These are phyloP conservation scores for Acanthiza pusilla DNA, from an alignment of 2,797 vertebrate genomes.

Conservation along the genomic window DNA sequence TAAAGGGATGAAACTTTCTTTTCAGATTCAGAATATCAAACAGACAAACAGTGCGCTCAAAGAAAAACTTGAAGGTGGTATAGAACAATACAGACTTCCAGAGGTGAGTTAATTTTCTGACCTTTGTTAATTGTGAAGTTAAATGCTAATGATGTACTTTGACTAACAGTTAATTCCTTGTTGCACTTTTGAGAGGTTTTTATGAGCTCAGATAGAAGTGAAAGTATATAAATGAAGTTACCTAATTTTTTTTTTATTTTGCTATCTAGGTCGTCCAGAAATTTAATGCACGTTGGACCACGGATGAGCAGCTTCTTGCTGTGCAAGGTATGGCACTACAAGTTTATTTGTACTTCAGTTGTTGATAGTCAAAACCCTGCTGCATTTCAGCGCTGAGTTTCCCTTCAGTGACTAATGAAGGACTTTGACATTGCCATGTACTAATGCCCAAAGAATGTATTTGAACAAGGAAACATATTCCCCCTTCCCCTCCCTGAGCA, in stretches of 20 bases:
- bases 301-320: slow-evolving; percentile 90
- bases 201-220: background rate
- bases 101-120: slow-evolving; percentile 76
- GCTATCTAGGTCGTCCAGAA: slow-evolving; percentile 82
- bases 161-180: background rate
- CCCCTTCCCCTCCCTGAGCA: background rate
- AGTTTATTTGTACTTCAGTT: background rate
- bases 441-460: background rate
- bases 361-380: background rate
- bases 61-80: slow-evolving; percentile 86
- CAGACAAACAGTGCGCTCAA: slow-evolving; percentile 88
- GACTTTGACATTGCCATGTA: background rate
- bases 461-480: background rate
- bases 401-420: background rate
- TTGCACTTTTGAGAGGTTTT: background rate
- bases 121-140: background rate
- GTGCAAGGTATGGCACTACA: slow-evolving; percentile 83
- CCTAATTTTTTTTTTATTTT: background rate
- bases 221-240: background rate
- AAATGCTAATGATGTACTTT: background rate
- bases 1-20: slow-evolving; percentile 8
- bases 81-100: slow-evolving; percentile 83
- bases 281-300: slow-evolving; percentile 90
- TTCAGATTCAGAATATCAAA: slow-evolving; percentile 92
- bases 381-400: background rate